Percentiles rank a stretch among this genome's conserved stretches.
Evolutionary conservation across 2,113 vertebrate species (phyloP).

Genomic region (Gobio gobio): DNA sequence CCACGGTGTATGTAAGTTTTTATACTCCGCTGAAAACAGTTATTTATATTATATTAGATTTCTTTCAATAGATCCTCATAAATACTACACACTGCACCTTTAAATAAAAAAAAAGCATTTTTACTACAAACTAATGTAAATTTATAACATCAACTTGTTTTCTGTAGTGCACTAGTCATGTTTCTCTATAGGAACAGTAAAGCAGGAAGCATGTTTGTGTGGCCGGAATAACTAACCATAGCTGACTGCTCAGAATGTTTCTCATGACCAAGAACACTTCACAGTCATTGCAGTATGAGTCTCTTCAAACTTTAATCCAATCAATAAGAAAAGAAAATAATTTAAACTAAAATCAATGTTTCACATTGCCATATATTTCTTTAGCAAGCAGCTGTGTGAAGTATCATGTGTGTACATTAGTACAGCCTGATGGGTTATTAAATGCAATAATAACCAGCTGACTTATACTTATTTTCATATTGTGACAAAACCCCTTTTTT

Average conservation of each 20-base stretch:
- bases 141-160: neutral
- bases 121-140: neutral
- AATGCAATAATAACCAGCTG: neutral
- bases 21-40: too few relatives aligned
- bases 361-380: neutral
- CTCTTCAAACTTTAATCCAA: neutral
- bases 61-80: too few relatives aligned
- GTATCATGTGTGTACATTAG: neutral
- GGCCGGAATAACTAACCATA: neutral
- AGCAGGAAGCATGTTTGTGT: constrained; percentile 2
- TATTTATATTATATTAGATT: too few relatives aligned
- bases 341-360: neutral
- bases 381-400: neutral
- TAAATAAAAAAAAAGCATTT: too few relatives aligned
- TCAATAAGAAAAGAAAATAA: neutral
- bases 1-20: too few relatives aligned
- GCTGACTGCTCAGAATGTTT: neutral
- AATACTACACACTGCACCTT: too few relatives aligned
- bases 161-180: neutral
- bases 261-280: neutral
- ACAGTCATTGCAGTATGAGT: neutral
- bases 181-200: neutral
- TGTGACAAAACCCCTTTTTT: too few relatives aligned
- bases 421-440: neutral
- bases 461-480: neutral